Evolutionary conservation across 2,888 invertebrate genomes (phyloP).

Genomic region (Drosophila nr. perissopoda): DNA sequence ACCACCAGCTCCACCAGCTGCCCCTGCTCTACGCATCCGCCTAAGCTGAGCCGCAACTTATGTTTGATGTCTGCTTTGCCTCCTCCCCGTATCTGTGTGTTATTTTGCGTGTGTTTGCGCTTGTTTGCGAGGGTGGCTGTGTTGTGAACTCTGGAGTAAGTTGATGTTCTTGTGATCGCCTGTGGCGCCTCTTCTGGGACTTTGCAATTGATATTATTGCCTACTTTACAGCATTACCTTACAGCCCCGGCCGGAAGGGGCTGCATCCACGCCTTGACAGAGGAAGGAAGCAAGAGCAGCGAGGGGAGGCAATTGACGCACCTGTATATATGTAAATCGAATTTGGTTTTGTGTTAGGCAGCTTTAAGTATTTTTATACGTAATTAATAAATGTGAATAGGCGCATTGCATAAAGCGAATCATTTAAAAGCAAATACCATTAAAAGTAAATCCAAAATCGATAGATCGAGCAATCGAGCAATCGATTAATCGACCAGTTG

Average conservation of each 20-base stretch:
- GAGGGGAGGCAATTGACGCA: slow-evolving; percentile 17
- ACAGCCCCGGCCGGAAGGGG: not conserved
- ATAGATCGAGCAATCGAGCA: slow-evolving; percentile 16
- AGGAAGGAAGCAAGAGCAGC: not conserved
- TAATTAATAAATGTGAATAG: slow-evolving; percentile 62
- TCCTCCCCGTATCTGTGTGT: not conserved
- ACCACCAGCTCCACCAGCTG: slow-evolving; percentile 16
- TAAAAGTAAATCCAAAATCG: slow-evolving; percentile 26
- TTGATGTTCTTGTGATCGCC: slow-evolving; percentile 11
- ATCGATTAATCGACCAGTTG: slow-evolving; percentile 30
- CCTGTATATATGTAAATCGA: slow-evolving; percentile 75
- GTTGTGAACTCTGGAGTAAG: slow-evolving; percentile 36
- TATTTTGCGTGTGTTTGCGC: not conserved
- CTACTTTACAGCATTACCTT: slow-evolving; percentile 27
- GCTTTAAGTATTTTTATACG: slow-evolving; percentile 81
- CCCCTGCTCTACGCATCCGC: slow-evolving; percentile 29
- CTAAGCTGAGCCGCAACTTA: slow-evolving; percentile 65
- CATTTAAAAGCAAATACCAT: slow-evolving; percentile 20
- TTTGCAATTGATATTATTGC: slow-evolving; percentile 50
- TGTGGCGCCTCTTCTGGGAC: slow-evolving; percentile 13
- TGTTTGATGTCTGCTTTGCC: slow-evolving; percentile 64
- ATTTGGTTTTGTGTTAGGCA: slow-evolving; percentile 52
- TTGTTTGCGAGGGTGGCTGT: not conserved
- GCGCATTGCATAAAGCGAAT: slow-evolving; percentile 27
- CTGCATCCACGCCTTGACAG: slow-evolving; percentile 19